Evolutionary conservation across 1,140 invertebrate species (phyloP).

Genomic region (Ladona fulva): DNA sequence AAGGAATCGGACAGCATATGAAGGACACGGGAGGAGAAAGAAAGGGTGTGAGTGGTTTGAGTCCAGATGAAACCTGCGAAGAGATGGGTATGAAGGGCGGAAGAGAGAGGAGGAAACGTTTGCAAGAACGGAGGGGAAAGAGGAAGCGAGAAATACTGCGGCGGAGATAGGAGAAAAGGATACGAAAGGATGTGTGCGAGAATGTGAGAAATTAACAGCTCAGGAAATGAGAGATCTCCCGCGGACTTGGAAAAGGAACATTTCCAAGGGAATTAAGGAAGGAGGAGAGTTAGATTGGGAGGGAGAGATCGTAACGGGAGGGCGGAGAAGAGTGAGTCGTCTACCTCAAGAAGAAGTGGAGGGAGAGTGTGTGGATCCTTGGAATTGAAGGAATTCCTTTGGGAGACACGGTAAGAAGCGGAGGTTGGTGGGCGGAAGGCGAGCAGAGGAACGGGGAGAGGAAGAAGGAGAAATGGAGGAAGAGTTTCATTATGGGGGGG

Average conservation of each 20-base stretch:
- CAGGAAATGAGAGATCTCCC: slow-evolving; percentile 7
- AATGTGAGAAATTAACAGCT: slow-evolving; percentile 5
- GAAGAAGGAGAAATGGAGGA: neutral
- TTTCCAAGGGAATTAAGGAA: slow-evolving; percentile 4
- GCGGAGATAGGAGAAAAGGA: neutral
- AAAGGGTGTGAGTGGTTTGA: too few relatives aligned
- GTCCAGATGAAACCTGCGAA: too few relatives aligned
- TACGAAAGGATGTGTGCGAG: neutral
- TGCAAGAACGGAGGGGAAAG: neutral
- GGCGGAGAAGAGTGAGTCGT: neutral
- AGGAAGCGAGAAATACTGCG: neutral
- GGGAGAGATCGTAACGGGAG: neutral
- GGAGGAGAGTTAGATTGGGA: neutral
- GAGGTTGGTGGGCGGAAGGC: neutral
- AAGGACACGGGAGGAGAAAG: too few relatives aligned
- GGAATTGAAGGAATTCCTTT: slow-evolving; percentile 6
- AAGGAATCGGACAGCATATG: too few relatives aligned
- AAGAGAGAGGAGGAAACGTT: too few relatives aligned
- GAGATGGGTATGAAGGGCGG: too few relatives aligned
- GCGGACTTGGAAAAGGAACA: neutral
- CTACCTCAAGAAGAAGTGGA: neutral
- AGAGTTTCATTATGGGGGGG: neutral
- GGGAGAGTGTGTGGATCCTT: neutral
- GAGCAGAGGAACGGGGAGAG: neutral
- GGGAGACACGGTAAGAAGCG: neutral